Evolutionary conservation across 2,888 invertebrate species (phyloP), one percentile per base, ranked within the genome.

Genomic region (Heteromurus nitidus): DNA sequence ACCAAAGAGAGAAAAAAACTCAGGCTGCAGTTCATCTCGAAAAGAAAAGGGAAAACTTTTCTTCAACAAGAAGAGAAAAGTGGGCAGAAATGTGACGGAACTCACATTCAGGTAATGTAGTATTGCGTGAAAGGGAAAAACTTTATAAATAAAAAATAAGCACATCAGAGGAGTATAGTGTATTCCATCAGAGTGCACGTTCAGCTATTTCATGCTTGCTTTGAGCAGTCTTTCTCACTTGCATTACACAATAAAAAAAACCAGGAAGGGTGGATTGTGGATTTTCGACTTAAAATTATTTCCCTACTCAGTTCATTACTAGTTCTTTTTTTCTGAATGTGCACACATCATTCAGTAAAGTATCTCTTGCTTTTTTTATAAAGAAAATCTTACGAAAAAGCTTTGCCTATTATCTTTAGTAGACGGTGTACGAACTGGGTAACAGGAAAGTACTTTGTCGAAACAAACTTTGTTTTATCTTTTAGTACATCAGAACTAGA

Each of bases 61-160:
- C 5, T 36, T 36, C 36, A 36, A 47, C 47, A n/a, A 3, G 55
- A 36, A 13, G 24, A 55, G 22, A 55, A 55, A 55, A 55, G 55
- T 55, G 55, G 22, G 55, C 7, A 3, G 55, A n/a, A 55, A 55
- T 55, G 55, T 55, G 55, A 55, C 22, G 55, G 55, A 20, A 55
- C 26, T 55, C 55, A 7, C 55, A 55, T 20, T 55, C 55, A 55
- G 24, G 11, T 26, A 55, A 55, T n/a, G 28, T 58, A 26, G 36
- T 18, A 20, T 31, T 64, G 62, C 62, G 62, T 64, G 31, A 30
- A 26, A 28, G 18, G 53, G 65, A 55, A 67, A 58, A 75, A 75
- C 30, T 73, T 75, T 55, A 36, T 58, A 75, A 67, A 75, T 75
- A 75, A 75, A 75, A 75, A 65, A 75, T 67, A 75, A 75, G 65